Base-by-base conservation (phyloP, 2,797 vertebrate genomes). In the Rousettus madagascariensis region DNA sequence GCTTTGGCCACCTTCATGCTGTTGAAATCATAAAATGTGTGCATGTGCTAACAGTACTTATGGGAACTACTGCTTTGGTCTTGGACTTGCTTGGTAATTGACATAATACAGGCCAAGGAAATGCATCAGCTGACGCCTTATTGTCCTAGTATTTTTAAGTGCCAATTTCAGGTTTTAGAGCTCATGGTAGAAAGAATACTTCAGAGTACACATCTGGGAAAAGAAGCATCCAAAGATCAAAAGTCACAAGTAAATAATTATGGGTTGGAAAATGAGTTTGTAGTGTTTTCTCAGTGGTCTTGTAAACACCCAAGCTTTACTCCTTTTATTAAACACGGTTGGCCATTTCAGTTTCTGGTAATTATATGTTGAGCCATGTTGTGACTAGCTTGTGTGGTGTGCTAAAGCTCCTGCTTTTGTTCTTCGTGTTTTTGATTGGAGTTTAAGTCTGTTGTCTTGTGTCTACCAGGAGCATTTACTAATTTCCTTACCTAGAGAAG, bases 51-150 rank as follows among this genome's bases (percentile, higher is more conserved):
- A 88, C 61, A 96, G 36, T 78, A 83, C 74, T 78, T 80, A 16
- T 49, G 46, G 68, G 85, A 97, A 69, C 90, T 91, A 26, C 43
- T 93, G 71, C 95, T 86, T 91, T 82, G 15, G 17, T 93, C 49
- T 92, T 90, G 82, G 86, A 30, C 92, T 95, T 95, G 92, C 71
- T 90, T 95, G 85, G 79, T 90, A 89, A 51, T 80, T 85, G 88
- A 95, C 65, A 19, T 90, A 85, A 91, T 84, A 69, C 26, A 69
- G 28, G 11, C 51, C 72, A 43, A 69, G 63, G 69, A 84, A 89
- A 26, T 95, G 33, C 36, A 86, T 88, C 90, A 86, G 69, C 72
- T 43, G 46, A 83, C 41, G 26, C 59, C 71, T 93, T 93, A 1
- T 72, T 93, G 65, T 77, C 36, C 51, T 91, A 19, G 20, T 65